Base-by-base conservation (phyloP, 2,888 invertebrate species). In the Drosophila austrosaltans region DNA sequence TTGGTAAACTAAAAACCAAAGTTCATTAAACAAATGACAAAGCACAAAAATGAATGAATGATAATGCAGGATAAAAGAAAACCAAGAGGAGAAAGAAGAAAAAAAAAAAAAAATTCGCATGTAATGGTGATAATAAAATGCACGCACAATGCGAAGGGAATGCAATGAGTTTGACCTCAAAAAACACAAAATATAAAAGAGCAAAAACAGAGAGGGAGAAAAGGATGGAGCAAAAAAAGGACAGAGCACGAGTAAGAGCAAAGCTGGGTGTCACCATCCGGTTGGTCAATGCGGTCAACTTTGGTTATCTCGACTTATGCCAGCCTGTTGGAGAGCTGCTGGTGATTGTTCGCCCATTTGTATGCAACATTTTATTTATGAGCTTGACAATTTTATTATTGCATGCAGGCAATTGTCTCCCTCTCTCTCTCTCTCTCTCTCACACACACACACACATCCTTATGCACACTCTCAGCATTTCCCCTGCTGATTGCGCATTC, bases 401-500 rank as follows among this genome's bases (percentile, higher is more conserved):
- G 68, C 63, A 75, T 72, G 61, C 66, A 60, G 20, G 22, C 48
- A 56, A 68, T 39, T 63, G 56, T 60, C 57, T 8, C 8, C 0
- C n/a, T 16, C 12, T 32, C 25, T 20, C 22, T 22, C 22, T 22
- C 22, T 22, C 44, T 48, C 44, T 30, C 30, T 67, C 36, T 8
- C 75, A 59, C 65, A 53, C 57, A 63, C 44, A 61, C 63, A 61
- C 54, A 12, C 16, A 1, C 28, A 30, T 22, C 22, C 44, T n/a
- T 25, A 56, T 63, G 66, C 56, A 36, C 48, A 1, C 48, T 22
- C 48, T 22, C 22, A 68, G 59, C 48, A 56, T 59, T 22, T 16
- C 44, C 36, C 60, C 78, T 66, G 72, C 81, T 81, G 79, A 79
- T 79, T 79, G 81, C 76, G 62, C 81, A 79, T 70, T 81, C 69